Evolutionary conservation across 2,888 invertebrate genomes (phyloP), one percentile per base, ranked within the genome.

Genomic region (Aquatica leii): DNA sequence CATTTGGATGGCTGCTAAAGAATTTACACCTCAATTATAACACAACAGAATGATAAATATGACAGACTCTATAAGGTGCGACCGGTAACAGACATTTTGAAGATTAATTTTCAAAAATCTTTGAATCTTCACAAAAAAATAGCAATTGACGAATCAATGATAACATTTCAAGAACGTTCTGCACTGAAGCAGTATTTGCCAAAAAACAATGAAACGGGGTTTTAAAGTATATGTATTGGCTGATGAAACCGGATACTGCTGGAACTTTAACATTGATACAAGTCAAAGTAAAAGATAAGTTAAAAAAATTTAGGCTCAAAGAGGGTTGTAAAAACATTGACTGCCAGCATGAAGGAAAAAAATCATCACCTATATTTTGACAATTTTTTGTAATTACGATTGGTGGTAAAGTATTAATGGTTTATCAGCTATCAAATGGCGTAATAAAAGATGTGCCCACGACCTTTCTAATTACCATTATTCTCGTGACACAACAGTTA

Each of bases 241-340:
- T 48, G 74, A 72, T 40, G 64, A 67, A 50, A 49, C 21, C 24
- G 69, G 71, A 4, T 73, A 70, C 63, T 57, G 67, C 40, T 57
- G 59, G 15, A 66, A 73, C 11, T 76, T 75, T 69, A 66, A 74
- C 50, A 67, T 77, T 15, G 74, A 77, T 59, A 69, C 73, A n/a
- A 73, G 73, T 9, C 73, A 74, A 68, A 59, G 62, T 18, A 70
- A 51, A 3, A 14, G 12, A 9, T 1, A 12, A 20, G 18, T 31
- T 1, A 34, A 51, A 31, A 51, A 34, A 51, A 24, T 6, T 54
- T 73, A 21, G 73, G 71, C 9, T 61, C 37, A 12, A n/a, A n/a
- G n/a, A 66, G 71, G 41, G 69, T 75, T 15, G 72, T 74, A 20
- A 52, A 61, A 41, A 61, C 70, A 56, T 51, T 76, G 21, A 65